Evolutionary conservation across 1,140 invertebrate genomes (phyloP).

Genomic region (Telenomus remus): DNA sequence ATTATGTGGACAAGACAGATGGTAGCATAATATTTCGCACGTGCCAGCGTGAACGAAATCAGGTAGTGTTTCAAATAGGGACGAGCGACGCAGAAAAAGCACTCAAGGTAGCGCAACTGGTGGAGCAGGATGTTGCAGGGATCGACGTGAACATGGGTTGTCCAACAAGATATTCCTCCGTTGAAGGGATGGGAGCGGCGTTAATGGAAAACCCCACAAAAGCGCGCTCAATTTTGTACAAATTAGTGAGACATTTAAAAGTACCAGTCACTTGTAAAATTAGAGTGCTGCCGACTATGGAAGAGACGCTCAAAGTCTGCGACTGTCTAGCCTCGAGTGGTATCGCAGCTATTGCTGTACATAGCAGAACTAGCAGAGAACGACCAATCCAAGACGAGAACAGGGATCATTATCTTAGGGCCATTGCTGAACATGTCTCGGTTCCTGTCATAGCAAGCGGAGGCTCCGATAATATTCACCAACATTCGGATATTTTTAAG

Average conservation of each 20-base stretch:
- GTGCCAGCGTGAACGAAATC: conserved; percentile 85
- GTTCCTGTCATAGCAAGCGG: conserved; percentile 99
- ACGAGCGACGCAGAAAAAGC: conserved; percentile 92
- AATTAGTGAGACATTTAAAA: conserved; percentile 83
- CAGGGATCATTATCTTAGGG: conserved; percentile 84
- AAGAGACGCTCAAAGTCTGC: conserved; percentile 78
- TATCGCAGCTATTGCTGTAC: conserved; percentile 93
- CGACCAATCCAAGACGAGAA: conserved; percentile 88
- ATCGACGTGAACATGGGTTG: conserved; percentile 99
- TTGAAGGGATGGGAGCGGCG: conserved; percentile 97
- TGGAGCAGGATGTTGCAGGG: conserved; percentile 94
- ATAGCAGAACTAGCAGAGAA: conserved; percentile 92
- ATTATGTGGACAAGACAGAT: conserved; percentile 93
- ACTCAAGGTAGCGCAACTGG: conserved; percentile 87
- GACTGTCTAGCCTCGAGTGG: conserved; percentile 88
- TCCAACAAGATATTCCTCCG: conserved; percentile 98
- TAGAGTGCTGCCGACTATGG: conserved; percentile 81
- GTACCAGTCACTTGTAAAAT: conserved; percentile 98
- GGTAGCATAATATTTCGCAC: conserved; percentile 95
- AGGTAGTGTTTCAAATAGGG: conserved; percentile 94
- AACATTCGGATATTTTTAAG: conserved; percentile 75
- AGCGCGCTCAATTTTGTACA: conserved; percentile 87
- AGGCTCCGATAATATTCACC: conserved; percentile 91
- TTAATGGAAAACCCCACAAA: conserved; percentile 83
- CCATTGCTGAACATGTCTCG: conserved; percentile 82